Evolutionary conservation across 2,888 invertebrate genomes (phyloP), one percentile per base, ranked within the genome.

Genomic region (Sphaerophoria taeniata): DNA sequence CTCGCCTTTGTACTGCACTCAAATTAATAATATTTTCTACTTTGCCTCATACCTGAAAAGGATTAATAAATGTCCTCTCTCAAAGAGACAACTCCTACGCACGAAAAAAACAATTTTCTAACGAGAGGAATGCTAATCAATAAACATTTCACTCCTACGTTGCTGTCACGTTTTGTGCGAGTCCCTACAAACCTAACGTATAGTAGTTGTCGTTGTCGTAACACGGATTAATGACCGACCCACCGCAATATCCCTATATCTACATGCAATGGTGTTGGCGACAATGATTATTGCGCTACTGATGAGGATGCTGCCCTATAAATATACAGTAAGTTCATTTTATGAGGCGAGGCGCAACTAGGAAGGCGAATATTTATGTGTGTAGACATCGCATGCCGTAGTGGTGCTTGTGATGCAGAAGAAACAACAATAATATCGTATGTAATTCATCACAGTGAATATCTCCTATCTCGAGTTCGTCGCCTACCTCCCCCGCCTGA

Each of bases 211-310:
- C 63, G 63, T 63, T 63, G 74, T 79, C 39, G 71, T 67, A 67
- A 79, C 79, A 84, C 67, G 67, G 80, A 80, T 84, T 83, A 80
- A 80, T 79, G 84, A 79, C 84, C 79, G 84, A 47, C 55, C 43
- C 53, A 53, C 61, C 47, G 63, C 49, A 1, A 24, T 24, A 24
- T 24, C 24, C 24, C 24, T 24, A 24, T 24, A 24, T 24, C 24
- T 24, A 2, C 24, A 24, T 24, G 24, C 65, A 72, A 7, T 65
- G 72, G 56, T 82, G 60, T 65, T 58, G 82, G 70, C 70, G 33
- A 60, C 51, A 65, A 79, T 79, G 56, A 84, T 84, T 72, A 79
- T 24, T 24, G 24, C 63, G 56, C 67, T 69, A 72, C 75, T 76
- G 71, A 84, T 76, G 71, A 75, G 53, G 51, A 67, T 75, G 74